Conservation (phyloP, 1,140 invertebrate species). For the Acromyrmex heyeri region DNA sequence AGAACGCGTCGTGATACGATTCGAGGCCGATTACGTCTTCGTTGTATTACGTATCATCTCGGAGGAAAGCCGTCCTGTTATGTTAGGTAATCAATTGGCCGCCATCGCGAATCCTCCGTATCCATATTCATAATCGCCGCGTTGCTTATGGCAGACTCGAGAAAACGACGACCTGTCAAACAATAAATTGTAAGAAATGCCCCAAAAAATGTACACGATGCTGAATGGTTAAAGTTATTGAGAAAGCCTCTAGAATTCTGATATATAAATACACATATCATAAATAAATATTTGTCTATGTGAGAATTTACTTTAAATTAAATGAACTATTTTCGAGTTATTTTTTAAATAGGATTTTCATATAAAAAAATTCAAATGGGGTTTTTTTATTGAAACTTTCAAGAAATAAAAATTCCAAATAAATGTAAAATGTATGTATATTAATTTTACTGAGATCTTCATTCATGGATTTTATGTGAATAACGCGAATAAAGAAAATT, state of each 20-base stretch:
- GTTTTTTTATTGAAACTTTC: neutral
- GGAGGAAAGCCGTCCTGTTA: constrained; percentile 57
- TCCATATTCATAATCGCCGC: constrained; percentile 56
- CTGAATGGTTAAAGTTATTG: neutral
- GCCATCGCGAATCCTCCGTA: constrained; percentile 44
- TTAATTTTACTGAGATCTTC: neutral
- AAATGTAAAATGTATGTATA: neutral
- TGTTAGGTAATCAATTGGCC: constrained; percentile 54
- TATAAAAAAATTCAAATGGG: neutral
- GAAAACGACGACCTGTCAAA: constrained; percentile 11
- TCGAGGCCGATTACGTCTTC: constrained; percentile 52
- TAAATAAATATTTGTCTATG: neutral
- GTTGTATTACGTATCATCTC: constrained; percentile 57
- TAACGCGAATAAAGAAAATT: no score
- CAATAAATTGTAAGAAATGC: neutral
- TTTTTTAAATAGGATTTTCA: neutral
- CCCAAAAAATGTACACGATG: neutral
- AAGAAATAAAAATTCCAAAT: neutral
- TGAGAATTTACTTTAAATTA: neutral
- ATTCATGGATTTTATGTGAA: neutral
- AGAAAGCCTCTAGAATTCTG: neutral
- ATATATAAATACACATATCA: neutral
- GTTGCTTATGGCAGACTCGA: neutral
- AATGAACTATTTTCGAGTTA: neutral
- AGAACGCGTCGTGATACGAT: constrained; percentile 9